These are phyloP conservation scores for Tortricodes alternella DNA, from an alignment of 2,888 invertebrate species.

Conservation along the genomic window DNA sequence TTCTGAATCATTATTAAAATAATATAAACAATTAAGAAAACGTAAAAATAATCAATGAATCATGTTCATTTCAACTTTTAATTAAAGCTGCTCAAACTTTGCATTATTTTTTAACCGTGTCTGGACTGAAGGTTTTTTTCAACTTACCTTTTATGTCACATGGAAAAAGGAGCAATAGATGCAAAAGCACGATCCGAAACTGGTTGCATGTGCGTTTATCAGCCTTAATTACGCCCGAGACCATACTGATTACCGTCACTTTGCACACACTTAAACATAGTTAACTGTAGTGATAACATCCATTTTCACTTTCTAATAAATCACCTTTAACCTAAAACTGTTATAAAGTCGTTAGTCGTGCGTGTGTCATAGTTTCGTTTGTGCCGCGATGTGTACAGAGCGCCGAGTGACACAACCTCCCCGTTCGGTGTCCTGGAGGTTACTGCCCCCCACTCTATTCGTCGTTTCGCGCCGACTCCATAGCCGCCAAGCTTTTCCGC, in stretches of 20 bases:
- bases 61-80: background rate
- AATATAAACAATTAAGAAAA: too few relatives aligned
- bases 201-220: constrained; percentile 71
- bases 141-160: constrained; percentile 62
- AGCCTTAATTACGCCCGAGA: constrained; percentile 68
- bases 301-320: constrained; percentile 11
- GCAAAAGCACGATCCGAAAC: constrained; percentile 69
- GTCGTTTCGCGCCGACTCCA: constrained; percentile 81
- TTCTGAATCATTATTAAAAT: too few relatives aligned
- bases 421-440: constrained; percentile 60
- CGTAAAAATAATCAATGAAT: too few relatives aligned
- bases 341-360: background rate
- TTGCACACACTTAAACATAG: constrained; percentile 54
- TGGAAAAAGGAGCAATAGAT: constrained; percentile 64
- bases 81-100: background rate
- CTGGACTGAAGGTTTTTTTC: background rate
- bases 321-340: background rate
- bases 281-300: constrained; percentile 28
- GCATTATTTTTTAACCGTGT: background rate
- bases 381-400: constrained; percentile 67
- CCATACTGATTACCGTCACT: constrained; percentile 66
- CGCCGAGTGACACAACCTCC: constrained; percentile 66
- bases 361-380: constrained; percentile 49
- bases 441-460: constrained; percentile 72
- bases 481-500: constrained; percentile 59